phyloP scores from a whole-genome alignment of 2,113 vertebrate genomes.

The Polypterus bichir region DNA sequence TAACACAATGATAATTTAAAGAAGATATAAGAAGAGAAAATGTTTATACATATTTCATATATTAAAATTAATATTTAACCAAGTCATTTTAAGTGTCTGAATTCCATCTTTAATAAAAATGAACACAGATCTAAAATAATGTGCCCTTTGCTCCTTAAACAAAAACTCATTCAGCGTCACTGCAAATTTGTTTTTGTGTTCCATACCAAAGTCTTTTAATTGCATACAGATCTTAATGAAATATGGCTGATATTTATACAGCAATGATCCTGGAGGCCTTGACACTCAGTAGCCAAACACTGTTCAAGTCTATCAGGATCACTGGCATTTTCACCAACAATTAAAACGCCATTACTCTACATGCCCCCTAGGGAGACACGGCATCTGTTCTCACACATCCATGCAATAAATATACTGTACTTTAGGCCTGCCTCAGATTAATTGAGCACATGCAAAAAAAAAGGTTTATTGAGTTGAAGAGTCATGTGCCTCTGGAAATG shows the following conservation, averaged over 20 bases:
- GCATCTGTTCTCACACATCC: slow-evolving; percentile 16
- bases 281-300: slow-evolving; percentile 10
- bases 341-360: slow-evolving; percentile 5
- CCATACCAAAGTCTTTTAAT: slow-evolving; percentile 25
- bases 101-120: no score
- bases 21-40: no score
- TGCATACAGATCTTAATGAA: slow-evolving; percentile 38
- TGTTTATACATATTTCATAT: no score
- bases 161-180: slow-evolving; percentile 11
- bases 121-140: background rate
- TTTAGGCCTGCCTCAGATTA: slow-evolving; percentile 24
- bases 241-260: slow-evolving; percentile 27
- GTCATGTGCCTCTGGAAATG: slow-evolving; percentile 39
- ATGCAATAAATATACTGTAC: slow-evolving; percentile 19
- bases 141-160: background rate
- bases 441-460: slow-evolving; percentile 12
- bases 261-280: slow-evolving; percentile 9
- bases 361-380: background rate
- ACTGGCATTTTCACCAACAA: slow-evolving; percentile 12
- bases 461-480: slow-evolving; percentile 21
- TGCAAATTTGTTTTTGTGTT: slow-evolving; percentile 1
- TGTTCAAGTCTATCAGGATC: slow-evolving; percentile 12
- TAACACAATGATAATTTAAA: no score
- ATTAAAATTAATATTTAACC: no score
- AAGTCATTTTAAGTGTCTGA: no score